phyloP scores from a whole-genome alignment of 2,888 invertebrate genomes.

The Rotaria macrura region DNA sequence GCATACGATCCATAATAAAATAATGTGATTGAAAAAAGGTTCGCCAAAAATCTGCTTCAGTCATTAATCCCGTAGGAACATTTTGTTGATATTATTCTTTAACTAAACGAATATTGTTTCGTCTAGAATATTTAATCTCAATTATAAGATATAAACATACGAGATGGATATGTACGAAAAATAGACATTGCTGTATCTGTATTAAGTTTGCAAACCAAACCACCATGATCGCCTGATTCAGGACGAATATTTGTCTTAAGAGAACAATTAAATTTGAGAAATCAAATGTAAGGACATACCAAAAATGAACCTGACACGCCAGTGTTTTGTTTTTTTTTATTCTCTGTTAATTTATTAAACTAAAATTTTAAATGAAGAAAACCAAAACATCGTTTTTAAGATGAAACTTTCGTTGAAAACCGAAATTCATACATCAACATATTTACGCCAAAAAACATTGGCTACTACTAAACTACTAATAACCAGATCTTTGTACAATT shows the following conservation, averaged over 20 bases:
- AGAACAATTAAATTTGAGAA: slow-evolving; percentile 21
- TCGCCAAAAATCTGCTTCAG: slow-evolving; percentile 95
- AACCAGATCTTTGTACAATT: slow-evolving; percentile 90
- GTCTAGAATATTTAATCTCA: background rate
- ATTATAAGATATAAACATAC: slow-evolving; percentile 39
- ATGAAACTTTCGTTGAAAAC: background rate
- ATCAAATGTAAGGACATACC: slow-evolving; percentile 28
- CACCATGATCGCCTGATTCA: slow-evolving; percentile 88
- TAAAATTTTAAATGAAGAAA: background rate
- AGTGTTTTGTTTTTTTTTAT: slow-evolving; percentile 55
- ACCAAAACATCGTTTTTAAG: background rate
- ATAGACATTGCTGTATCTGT: slow-evolving; percentile 92
- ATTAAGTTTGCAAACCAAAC: slow-evolving; percentile 88
- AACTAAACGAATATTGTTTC: background rate
- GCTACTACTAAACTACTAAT: slow-evolving; percentile 85
- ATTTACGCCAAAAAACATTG: slow-evolving; percentile 83
- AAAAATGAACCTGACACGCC: slow-evolving; percentile 64
- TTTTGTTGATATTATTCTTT: slow-evolving; percentile 49
- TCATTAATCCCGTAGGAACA: slow-evolving; percentile 79
- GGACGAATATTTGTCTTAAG: slow-evolving; percentile 77
- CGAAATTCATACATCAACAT: slow-evolving; percentile 32
- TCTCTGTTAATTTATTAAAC: slow-evolving; percentile 32
- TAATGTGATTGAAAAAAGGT: slow-evolving; percentile 99
- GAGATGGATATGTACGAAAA: slow-evolving; percentile 93
- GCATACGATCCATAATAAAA: slow-evolving; percentile 36